Conservation (phyloP, 2,888 invertebrate species). For the Invenusta paracnida region DNA sequence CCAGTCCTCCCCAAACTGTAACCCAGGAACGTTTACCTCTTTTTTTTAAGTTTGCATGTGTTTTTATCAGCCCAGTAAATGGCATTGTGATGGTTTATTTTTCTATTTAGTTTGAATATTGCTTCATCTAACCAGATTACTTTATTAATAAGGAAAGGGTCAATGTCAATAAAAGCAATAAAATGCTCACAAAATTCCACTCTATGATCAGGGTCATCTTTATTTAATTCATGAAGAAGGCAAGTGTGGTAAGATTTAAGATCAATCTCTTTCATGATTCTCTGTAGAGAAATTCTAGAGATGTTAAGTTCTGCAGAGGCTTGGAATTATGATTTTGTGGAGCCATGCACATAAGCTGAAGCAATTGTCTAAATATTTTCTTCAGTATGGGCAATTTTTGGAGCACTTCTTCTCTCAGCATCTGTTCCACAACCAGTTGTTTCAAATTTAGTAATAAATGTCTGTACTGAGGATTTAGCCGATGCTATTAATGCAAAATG, state of each 20-base stretch:
- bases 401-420: no score
- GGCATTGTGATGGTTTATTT: no score
- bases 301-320: background rate
- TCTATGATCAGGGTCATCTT: background rate
- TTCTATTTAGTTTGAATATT: no score
- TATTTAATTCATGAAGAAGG: background rate
- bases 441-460: background rate
- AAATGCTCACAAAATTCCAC: background rate
- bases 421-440: background rate
- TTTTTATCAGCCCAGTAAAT: no score
- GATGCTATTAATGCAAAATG: background rate
- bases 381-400: no score
- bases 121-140: no score
- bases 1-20: background rate
- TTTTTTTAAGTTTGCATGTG: no score
- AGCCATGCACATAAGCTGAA: background rate
- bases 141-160: no score
- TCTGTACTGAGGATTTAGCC: background rate
- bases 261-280: background rate
- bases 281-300: background rate
- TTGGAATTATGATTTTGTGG: background rate
- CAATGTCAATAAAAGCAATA: no score
- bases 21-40: no score
- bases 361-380: no score
- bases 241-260: background rate